A percentile compares a stretch with the other conserved stretches of the same genome.
phyloP scores from a whole-genome alignment of 2,113 vertebrate species.

The Micronycteris hirsuta region DNA sequence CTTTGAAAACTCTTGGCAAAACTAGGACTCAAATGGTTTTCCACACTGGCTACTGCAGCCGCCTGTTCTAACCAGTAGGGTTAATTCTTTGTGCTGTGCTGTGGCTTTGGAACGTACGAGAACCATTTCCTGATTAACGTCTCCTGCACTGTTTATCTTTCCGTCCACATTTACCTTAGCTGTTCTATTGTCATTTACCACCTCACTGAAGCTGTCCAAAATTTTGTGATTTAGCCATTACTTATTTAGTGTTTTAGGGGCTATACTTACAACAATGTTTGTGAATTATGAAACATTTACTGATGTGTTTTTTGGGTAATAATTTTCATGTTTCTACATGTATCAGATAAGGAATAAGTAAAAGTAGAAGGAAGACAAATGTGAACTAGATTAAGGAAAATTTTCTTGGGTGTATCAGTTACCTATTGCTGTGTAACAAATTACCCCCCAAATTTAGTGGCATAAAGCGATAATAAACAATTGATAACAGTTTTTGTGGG shows the following conservation, averaged over 20 bases:
- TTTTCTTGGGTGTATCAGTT: background rate
- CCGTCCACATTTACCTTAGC: background rate
- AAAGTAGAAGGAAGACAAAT: background rate
- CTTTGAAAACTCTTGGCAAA: background rate
- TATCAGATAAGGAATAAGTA: constrained; percentile 15
- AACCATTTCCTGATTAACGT: background rate
- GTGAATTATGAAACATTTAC: constrained; percentile 20
- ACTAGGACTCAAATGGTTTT: background rate
- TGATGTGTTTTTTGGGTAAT: background rate
- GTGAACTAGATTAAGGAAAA: background rate
- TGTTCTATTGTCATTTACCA: background rate
- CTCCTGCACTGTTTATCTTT: background rate
- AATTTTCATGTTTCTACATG: constrained; percentile 2
- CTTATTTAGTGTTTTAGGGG: background rate
- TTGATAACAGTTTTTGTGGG: background rate
- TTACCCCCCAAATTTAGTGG: background rate
- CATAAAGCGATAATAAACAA: background rate
- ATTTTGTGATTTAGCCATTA: background rate
- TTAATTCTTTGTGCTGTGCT: background rate
- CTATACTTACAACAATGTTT: background rate
- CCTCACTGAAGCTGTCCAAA: background rate
- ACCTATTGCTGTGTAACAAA: constrained; percentile 27
- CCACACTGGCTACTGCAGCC: background rate
- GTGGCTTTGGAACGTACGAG: background rate
- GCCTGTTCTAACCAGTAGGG: background rate